Conservation (phyloP, 1,140 invertebrate species). For the Watersipora subatra region DNA sequence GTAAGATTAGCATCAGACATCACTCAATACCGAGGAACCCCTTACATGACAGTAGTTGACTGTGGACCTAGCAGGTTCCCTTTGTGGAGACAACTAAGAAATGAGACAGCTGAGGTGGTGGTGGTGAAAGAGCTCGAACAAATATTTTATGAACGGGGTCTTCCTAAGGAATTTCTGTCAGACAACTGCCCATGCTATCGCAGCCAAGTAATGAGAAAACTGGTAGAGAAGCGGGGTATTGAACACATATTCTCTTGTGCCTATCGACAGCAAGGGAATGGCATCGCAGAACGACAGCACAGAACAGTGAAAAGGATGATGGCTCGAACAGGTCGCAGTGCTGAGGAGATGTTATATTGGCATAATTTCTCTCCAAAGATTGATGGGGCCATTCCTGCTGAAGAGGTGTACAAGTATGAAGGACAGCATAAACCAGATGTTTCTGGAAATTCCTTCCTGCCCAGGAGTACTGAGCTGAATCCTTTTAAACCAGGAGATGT, state of each 20-base stretch:
- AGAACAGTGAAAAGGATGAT: not conserved
- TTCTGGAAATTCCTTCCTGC: no score
- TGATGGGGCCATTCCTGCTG: not conserved
- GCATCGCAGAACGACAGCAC: not conserved
- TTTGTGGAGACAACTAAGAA: not conserved
- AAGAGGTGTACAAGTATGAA: no score
- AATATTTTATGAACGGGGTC: not conserved
- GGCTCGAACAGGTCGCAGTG: not conserved
- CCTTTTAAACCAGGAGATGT: no score
- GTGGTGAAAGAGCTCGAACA: not conserved
- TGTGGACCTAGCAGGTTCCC: constrained; percentile 3
- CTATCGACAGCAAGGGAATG: not conserved
- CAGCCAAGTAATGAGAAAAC: not conserved
- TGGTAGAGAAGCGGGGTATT: not conserved
- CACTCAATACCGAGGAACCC: not conserved
- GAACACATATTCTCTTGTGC: not conserved
- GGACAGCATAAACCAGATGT: no score
- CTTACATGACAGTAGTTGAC: not conserved
- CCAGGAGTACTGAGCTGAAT: no score
- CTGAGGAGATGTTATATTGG: not conserved
- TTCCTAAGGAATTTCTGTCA: not conserved
- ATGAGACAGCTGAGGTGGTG: not conserved
- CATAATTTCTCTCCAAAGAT: not conserved
- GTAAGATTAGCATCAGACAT: not conserved
- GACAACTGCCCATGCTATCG: not conserved